Evolutionary conservation across 2,113 vertebrate species (phyloP), one percentile per base, ranked within the genome.

Genomic region (Holacanthus passer): DNA sequence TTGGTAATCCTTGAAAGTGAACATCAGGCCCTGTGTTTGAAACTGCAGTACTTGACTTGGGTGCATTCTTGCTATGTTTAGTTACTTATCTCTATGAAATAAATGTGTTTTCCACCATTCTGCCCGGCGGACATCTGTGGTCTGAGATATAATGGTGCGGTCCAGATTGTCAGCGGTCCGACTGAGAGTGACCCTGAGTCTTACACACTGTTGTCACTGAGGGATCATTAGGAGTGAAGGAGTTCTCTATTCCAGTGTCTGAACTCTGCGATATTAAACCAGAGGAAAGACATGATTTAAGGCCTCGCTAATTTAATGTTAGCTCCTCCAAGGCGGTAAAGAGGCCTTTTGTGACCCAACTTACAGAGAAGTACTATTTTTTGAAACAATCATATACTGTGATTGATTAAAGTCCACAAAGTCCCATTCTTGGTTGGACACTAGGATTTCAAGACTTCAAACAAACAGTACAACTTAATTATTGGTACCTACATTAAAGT

Each of bases 171-270:
- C 31, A 53, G n/a, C n/a, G 55, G 37, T 14, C 47, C 31, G 50
- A 41, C 37, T n/a, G 52, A 59, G n/a, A 32, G 37, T 73, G 79
- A 79, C 70, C 50, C 63, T 41, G 45, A 83, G 16, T 50, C 62
- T 58, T 53, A 60, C 64, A 50, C 35, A 22, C 35, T 77, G 65
- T 73, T 69, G 37, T 39, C 24, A 59, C 29, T 53, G 76, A 80
- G 52, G 63, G 29, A 63, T 83, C 67, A 66, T 74, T 77, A 70
- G 41, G 69, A n/a, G 56, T 43, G 47, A 13, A 85, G 76, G 56
- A 76, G 77, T 43, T 82, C 64, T 74, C 56, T 7, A 32, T 41
- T 66, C 22, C 58, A 37, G 32, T 20, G 6, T 37, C 64, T 56
- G 41, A 35, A 59, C 67, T 50, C 13, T 56, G 39, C 56, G 41